Conservation (phyloP, 2,888 invertebrate species). For the Latheticus oryzae region DNA sequence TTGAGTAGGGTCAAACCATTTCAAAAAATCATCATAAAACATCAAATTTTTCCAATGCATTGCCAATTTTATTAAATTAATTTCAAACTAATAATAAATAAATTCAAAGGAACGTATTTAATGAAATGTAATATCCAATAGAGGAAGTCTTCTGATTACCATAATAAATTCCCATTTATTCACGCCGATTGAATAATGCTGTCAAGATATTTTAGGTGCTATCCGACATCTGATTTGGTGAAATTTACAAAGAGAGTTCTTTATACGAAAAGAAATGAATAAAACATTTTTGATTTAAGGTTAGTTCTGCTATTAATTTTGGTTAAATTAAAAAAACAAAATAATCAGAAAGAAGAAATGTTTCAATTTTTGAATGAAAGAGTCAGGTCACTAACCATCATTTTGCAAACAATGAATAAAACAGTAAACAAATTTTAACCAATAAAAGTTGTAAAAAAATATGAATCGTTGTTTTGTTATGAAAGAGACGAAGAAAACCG, state of each 20-base stretch:
- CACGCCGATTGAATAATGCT: neutral
- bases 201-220: slow-evolving; percentile 19
- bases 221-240: slow-evolving; percentile 7
- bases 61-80: too few relatives aligned
- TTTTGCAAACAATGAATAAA: slow-evolving; percentile 16
- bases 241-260: slow-evolving; percentile 27
- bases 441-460: slow-evolving; percentile 2
- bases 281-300: slow-evolving; percentile 10
- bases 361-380: too few relatives aligned
- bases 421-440: slow-evolving; percentile 1
- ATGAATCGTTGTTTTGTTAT: neutral
- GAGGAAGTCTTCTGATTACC: neutral
- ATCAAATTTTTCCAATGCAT: too few relatives aligned
- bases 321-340: slow-evolving; percentile 1
- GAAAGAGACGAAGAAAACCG: neutral
- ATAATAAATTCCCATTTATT: neutral
- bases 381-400: too few relatives aligned
- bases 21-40: too few relatives aligned
- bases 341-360: neutral
- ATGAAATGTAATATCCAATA: slow-evolving; percentile 5
- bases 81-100: too few relatives aligned
- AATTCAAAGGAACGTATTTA: too few relatives aligned
- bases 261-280: slow-evolving; percentile 19
- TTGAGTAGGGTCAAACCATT: too few relatives aligned
- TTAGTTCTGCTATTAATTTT: slow-evolving; percentile 6